A percentile compares a stretch with the other conserved stretches of the same genome.
These are phyloP conservation scores for Plodia interpunctella DNA, from an alignment of 1,140 invertebrate species.

Conservation along the genomic window DNA sequence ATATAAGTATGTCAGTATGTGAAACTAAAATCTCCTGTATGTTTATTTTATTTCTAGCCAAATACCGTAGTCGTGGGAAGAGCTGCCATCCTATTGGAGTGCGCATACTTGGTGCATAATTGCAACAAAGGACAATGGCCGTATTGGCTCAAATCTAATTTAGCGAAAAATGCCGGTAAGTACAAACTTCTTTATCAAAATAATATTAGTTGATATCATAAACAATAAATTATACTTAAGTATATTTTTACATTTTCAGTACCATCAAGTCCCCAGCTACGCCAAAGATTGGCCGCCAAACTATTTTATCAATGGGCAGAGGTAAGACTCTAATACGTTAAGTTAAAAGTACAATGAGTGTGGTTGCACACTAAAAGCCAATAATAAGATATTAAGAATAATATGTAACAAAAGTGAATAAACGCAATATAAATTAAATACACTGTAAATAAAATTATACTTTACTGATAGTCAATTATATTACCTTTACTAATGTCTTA, in stretches of 20 bases:
- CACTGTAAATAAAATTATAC: too few relatives aligned
- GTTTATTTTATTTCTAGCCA: constrained; percentile 80
- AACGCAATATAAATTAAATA: too few relatives aligned
- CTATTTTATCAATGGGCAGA: constrained; percentile 98
- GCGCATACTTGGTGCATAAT: constrained; percentile 96
- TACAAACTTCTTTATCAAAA: too few relatives aligned
- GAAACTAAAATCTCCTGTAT: too few relatives aligned
- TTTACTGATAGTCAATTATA: too few relatives aligned
- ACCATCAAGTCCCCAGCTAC: constrained; percentile 62
- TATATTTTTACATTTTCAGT: constrained; percentile 39
- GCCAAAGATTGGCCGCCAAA: constrained; percentile 93
- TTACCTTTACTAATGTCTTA: not conserved
- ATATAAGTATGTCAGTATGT: too few relatives aligned
- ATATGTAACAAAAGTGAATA: too few relatives aligned
- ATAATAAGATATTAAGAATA: not conserved
- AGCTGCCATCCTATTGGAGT: constrained; percentile 95
- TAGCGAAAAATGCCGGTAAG: constrained; percentile 56
- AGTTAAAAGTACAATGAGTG: too few relatives aligned
- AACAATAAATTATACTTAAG: not conserved
- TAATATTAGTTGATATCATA: not conserved
- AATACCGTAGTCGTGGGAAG: constrained; percentile 94
- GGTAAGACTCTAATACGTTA: too few relatives aligned
- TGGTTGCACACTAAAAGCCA: too few relatives aligned
- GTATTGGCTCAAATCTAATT: constrained; percentile 64
- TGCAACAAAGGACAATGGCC: constrained; percentile 99